Base-by-base conservation (phyloP, 1,140 invertebrate genomes). In the Rhyacophila brunnea region DNA sequence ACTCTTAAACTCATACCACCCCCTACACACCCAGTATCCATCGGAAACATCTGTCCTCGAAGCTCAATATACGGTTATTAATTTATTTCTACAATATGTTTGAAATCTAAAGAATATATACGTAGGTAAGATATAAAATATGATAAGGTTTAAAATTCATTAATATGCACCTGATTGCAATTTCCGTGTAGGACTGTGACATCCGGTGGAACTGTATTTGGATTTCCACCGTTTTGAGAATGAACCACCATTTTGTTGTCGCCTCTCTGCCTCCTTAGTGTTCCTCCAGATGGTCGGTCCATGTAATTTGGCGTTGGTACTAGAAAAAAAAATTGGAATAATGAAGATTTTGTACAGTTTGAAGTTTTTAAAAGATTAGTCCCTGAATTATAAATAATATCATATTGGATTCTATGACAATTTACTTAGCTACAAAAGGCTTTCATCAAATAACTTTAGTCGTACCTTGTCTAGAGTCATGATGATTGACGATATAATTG, bases 181-280 rank as follows among this genome's bases (percentile, higher is more conserved):
- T 70, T 74, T 3, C 74, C 76, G 36, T 79, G 76, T 19, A 77
- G 64, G 1, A 79, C 76, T 0, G 76, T 79, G 51, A 79, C 76
- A 62, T 79, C 76, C n/a, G 76, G 76, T 9, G 64, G 64, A 3
- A 75, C 75, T 11, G 58, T 61, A 42, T 65, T 65, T 13, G 57
- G 52, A 42, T 56, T 56, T 19, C 62, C 62, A 34, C 58, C 48
- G 28, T 60, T 64, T 28, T 57, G 58, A 1, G 58, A 13, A 57
- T 61, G 63, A 0, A 74, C 74, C 0, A 72, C 74, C 20, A 73
- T 73, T 71, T 76, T 74, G 56, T 75, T 75, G 47, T 77, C 74
- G 18, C 71, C 67, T 10, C 74, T 56, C 58, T 77, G 74, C 5
- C 76, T 65, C 46, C 74, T 60, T 46, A 79, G 55, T 0, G 76